Evolutionary conservation across 1,140 invertebrate species (phyloP), one percentile per base, ranked within the genome.

Genomic region (Cyphomyrmex costatus): DNA sequence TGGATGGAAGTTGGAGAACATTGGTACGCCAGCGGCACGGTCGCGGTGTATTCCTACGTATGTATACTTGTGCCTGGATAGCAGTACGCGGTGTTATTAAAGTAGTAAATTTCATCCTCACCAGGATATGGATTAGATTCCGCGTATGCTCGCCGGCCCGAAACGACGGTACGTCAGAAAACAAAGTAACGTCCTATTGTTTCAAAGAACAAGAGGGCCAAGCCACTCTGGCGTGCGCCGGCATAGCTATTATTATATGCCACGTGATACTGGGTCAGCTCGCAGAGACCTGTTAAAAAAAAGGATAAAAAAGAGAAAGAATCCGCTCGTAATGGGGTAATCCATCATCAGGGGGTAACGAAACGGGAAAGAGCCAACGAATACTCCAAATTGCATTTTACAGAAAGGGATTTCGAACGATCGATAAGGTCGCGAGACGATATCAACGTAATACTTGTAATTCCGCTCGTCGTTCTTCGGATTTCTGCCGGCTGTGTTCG

Each of bases 31-130:
- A 24, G 7, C 53, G 53, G 79, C 36, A 24, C 58, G 68, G 19
- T 21, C 53, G 19, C 49, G 65, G 58, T 78, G 19, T 63, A 65
- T 42, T 51, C 61, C 53, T 65, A 51, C 51, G 71, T 61, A 82
- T 63, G 80, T 66, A 24, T 24, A 78, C 36, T 33, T 24, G 79
- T 42, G 53, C 56, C 19, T 36, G 66, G 33, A 49, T 58, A 33
- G 53, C 73, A 46, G 85, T 66, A 74, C 86, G 70, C 74, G 51
- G n/a, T 91, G 91, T 92, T 92, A 92, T 92, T 92, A 92, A 92
- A 92, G 92, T 92, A 92, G 92, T 92, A 92, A 92, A 92, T 92
- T 92, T 92, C 90, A 86, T 90, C 86, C 78, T 33, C 36, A 46
- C 73, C 58, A 66, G 78, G 87, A 91, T 91, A 91, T 90, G 92